Conservation (phyloP, 35 echinoderm and acorn worm genomes). For the Hemicentrotus pulcherrimus region DNA sequence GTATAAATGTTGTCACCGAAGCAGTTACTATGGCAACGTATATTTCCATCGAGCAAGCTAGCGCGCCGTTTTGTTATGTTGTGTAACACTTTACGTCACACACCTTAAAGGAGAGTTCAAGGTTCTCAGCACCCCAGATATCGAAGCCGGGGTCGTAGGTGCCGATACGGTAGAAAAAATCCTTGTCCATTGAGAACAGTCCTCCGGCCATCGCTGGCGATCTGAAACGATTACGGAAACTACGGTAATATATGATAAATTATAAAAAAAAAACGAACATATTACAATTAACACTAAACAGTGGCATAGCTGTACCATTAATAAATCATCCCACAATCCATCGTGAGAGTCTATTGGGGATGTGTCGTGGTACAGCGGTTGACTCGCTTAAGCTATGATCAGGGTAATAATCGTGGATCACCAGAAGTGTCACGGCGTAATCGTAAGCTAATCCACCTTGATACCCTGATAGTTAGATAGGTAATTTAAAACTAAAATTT, state of each 20-base stretch:
- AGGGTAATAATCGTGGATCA: no score
- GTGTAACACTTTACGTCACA: neutral
- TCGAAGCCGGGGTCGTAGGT: constrained; percentile 87
- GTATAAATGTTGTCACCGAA: neutral
- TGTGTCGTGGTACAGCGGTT: no score
- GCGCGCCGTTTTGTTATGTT: neutral
- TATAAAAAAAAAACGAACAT: no score
- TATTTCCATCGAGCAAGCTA: neutral
- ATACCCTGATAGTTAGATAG: no score
- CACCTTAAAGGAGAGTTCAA: constrained; percentile 93
- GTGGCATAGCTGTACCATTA: no score
- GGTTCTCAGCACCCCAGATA: constrained; percentile 95
- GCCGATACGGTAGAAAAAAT: constrained; percentile 81
- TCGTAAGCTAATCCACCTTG: no score
- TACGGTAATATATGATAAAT: neutral
- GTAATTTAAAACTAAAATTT: no score
- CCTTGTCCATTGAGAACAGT: constrained; percentile 84
- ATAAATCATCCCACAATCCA: no score
- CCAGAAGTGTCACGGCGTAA: no score
- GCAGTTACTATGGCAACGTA: neutral
- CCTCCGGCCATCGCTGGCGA: constrained; percentile 95
- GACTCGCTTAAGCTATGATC: no score
- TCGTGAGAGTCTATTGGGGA: no score
- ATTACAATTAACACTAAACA: no score
- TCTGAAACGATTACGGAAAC: constrained; percentile 40